Evolutionary conservation across 2,113 vertebrate genomes (phyloP).

Genomic region (Larimichthys crocea): DNA sequence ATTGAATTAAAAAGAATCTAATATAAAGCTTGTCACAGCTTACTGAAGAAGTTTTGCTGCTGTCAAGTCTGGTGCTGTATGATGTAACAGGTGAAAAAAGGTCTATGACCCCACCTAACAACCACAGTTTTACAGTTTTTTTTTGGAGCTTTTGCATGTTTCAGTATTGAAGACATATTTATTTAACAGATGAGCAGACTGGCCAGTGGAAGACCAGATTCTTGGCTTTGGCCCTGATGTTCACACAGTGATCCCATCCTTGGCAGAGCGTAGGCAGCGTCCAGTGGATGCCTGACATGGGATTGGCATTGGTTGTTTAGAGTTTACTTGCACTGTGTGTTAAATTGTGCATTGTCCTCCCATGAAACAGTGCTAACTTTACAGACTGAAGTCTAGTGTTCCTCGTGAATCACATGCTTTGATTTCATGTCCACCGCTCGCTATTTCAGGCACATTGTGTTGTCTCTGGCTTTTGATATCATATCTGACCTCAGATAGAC

Average conservation of each 20-base stretch:
- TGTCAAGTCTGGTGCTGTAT: background rate
- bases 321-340: background rate
- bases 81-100: background rate
- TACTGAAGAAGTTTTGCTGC: background rate
- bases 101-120: background rate
- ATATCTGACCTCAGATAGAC: slow-evolving; percentile 35
- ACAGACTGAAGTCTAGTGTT: background rate
- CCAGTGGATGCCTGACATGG: background rate
- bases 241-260: slow-evolving; percentile 9
- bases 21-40: background rate
- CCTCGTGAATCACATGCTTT: slow-evolving; percentile 33
- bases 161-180: background rate
- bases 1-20: background rate
- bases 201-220: background rate
- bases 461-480: slow-evolving; percentile 39
- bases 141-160: background rate
- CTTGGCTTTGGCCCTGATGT: slow-evolving; percentile 14
- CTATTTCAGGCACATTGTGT: slow-evolving; percentile 56
- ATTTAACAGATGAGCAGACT: background rate
- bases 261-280: background rate
- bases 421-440: slow-evolving; percentile 18
- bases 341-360: slow-evolving; percentile 1
- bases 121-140: background rate
- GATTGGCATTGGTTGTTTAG: background rate
- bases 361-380: background rate